A percentile compares a stretch with the other conserved stretches of the same genome.
Evolutionary conservation across 2,797 vertebrate species (phyloP).

Genomic region (Meda fulgida): DNA sequence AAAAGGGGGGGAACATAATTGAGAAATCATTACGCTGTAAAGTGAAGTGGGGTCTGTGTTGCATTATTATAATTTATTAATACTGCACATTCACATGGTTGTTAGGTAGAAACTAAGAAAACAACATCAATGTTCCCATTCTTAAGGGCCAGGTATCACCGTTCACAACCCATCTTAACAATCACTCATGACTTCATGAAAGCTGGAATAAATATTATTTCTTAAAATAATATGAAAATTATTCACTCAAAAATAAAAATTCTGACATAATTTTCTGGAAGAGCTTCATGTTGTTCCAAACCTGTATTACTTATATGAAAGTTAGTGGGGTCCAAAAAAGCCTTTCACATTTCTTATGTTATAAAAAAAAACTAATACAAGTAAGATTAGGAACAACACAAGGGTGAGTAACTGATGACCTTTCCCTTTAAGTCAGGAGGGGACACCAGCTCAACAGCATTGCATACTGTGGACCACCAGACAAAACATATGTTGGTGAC

Average conservation of each 20-base stretch:
- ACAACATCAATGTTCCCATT: not conserved
- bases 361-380: not conserved
- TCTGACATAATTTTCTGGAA: not conserved
- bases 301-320: not conserved
- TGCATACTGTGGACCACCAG: not conserved
- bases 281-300: not conserved
- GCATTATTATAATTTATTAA: not conserved
- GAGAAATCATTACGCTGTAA: not conserved
- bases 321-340: not conserved
- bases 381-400: not conserved
- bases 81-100: not conserved
- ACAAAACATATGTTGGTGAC: not conserved
- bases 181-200: not conserved
- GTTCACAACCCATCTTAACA: not conserved
- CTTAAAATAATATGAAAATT: no score
- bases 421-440: not conserved
- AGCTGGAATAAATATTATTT: not conserved
- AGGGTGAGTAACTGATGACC: not conserved
- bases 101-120: not conserved
- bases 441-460: not conserved
- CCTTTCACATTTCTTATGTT: not conserved
- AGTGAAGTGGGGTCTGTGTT: not conserved
- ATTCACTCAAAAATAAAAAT: not conserved
- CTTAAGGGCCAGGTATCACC: not conserved
- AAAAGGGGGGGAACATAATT: not conserved